Percentiles rank a stretch among this genome's conserved stretches.
Conservation (phyloP, 2,113 vertebrate species). For the Callipepla squamata region DNA sequence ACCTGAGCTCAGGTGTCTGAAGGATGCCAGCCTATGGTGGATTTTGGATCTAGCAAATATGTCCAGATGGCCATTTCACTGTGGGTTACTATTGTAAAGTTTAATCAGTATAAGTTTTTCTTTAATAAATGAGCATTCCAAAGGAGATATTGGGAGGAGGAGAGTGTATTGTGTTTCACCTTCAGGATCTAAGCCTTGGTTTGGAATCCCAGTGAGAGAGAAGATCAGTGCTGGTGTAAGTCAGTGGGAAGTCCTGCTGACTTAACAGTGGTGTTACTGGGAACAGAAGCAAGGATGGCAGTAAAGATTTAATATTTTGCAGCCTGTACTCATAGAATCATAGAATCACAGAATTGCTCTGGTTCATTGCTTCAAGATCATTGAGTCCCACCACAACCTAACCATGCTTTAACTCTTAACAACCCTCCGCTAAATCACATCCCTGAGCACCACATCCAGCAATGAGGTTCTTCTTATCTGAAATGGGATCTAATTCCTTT, state of each 20-base stretch:
- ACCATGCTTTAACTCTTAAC: too few relatives aligned
- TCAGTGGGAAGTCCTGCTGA: not conserved
- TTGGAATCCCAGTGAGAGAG: not conserved
- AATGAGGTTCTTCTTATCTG: not conserved
- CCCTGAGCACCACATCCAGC: not conserved
- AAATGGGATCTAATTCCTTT: not conserved
- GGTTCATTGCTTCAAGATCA: too few relatives aligned
- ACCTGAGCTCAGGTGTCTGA: not conserved
- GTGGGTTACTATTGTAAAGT: not conserved
- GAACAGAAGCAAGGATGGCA: not conserved
- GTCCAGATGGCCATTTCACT: not conserved
- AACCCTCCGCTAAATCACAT: too few relatives aligned
- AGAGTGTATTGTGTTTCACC: not conserved
- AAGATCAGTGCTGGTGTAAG: not conserved
- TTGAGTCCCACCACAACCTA: too few relatives aligned
- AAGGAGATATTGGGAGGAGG: not conserved
- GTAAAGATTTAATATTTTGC: not conserved
- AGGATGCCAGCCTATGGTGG: not conserved
- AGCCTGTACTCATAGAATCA: too few relatives aligned
- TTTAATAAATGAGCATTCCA: not conserved
- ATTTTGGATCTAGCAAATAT: not conserved
- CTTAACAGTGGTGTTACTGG: not conserved
- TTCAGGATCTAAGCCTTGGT: not conserved
- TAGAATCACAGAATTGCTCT: too few relatives aligned
- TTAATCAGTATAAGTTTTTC: not conserved